These are phyloP conservation scores for Paguma larvata DNA, from an alignment of 2,797 vertebrate species.

Conservation along the genomic window DNA sequence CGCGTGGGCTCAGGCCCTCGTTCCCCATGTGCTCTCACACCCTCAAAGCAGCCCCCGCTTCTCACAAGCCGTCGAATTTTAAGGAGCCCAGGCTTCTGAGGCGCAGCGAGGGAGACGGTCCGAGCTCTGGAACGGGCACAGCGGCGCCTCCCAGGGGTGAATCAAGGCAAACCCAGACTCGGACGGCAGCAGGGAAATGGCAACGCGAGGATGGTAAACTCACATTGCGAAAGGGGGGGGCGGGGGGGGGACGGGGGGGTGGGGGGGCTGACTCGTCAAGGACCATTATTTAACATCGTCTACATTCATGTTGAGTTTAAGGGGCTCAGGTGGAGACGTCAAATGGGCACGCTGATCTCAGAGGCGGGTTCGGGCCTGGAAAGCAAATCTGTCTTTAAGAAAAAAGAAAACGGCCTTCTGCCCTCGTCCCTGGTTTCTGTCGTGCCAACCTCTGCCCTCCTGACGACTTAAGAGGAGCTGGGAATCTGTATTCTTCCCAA, in stretches of 20 bases:
- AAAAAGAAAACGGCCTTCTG: background rate
- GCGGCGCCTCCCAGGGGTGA: background rate
- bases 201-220: background rate
- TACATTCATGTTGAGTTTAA: background rate
- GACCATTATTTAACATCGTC: background rate
- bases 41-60: background rate
- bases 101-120: background rate
- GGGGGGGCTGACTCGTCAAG: background rate
- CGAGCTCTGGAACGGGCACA: background rate
- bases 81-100: background rate
- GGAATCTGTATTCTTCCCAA: background rate
- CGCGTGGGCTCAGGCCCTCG: background rate
- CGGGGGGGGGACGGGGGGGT: background rate
- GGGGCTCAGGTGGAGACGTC: too few relatives aligned
- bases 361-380: background rate
- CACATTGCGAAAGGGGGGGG: background rate
- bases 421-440: background rate
- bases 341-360: background rate
- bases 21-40: background rate
- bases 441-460: background rate
- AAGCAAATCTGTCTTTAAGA: background rate
- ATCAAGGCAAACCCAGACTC: background rate
- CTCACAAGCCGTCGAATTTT: background rate
- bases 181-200: background rate
- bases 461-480: background rate